phyloP scores from a whole-genome alignment of 2,888 invertebrate species.

The Andrena chrysosceles region DNA sequence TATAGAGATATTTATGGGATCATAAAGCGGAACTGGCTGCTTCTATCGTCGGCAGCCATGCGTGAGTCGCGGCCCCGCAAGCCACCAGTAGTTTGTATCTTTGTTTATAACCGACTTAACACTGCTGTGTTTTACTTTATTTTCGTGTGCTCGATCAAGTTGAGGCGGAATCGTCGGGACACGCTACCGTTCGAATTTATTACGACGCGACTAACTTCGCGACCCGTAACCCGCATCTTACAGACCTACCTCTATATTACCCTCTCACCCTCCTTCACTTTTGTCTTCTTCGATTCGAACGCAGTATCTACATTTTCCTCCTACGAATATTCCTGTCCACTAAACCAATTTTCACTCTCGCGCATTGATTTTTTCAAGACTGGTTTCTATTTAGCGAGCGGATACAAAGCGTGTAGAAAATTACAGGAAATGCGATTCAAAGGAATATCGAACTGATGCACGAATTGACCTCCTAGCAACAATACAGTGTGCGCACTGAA shows the following conservation, averaged over 20 bases:
- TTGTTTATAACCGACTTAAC: constrained; percentile 72
- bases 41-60: constrained; percentile 75
- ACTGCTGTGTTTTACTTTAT: constrained; percentile 64
- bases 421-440: too few species aligned
- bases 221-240: constrained; percentile 23
- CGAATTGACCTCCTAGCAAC: background rate
- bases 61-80: constrained; percentile 68
- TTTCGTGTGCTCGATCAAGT: constrained; percentile 62
- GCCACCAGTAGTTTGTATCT: constrained; percentile 69
- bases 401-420: too few species aligned
- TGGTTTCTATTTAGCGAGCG: too few species aligned
- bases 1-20: constrained; percentile 82
- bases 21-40: constrained; percentile 79
- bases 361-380: background rate
- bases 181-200: constrained; percentile 55
- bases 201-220: constrained; percentile 28
- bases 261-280: background rate
- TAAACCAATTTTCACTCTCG: background rate
- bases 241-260: constrained; percentile 1
- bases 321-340: background rate
- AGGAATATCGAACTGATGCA: too few species aligned
- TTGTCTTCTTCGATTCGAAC: background rate
- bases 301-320: background rate
- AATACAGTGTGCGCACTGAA: constrained; percentile 46
- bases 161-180: constrained; percentile 35